Evolutionary conservation across 2,888 invertebrate species (phyloP).

Genomic region (Deilephila porcellus): DNA sequence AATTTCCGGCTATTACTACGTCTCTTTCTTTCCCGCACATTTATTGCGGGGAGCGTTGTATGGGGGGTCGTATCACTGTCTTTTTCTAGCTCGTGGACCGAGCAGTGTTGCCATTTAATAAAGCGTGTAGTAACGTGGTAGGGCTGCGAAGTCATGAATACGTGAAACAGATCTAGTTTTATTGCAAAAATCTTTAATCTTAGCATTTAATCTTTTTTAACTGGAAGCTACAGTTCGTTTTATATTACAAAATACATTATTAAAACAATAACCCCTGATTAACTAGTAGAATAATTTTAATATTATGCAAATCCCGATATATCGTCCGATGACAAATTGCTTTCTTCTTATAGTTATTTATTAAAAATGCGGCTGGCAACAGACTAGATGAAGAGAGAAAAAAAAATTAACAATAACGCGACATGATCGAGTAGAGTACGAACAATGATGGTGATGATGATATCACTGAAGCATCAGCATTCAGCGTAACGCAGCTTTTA

Average conservation of each 20-base stretch:
- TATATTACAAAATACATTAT: neutral
- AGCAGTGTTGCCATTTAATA: constrained; percentile 56
- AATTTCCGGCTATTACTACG: constrained; percentile 87
- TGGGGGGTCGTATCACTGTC: constrained; percentile 71
- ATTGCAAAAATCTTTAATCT: constrained; percentile 1
- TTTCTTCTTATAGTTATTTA: too few relatives aligned
- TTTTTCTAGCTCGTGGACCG: constrained; percentile 68
- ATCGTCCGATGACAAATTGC: too few relatives aligned
- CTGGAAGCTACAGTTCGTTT: neutral
- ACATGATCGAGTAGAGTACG: too few relatives aligned
- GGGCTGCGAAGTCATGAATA: constrained; percentile 42
- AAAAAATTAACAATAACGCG: too few relatives aligned
- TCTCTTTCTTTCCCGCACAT: constrained; percentile 84
- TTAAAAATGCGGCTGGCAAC: too few relatives aligned
- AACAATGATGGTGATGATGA: too few relatives aligned
- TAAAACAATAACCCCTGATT: neutral
- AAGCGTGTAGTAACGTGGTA: constrained; percentile 52
- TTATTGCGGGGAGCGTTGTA: constrained; percentile 74
- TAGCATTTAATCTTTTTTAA: neutral
- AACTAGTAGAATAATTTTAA: too few relatives aligned
- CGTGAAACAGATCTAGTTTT: constrained; percentile 19
- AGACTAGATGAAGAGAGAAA: too few relatives aligned
- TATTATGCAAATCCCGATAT: too few relatives aligned
- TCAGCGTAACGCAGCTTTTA: neutral
- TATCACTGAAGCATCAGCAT: too few relatives aligned